A percentile compares a stretch with the other conserved stretches of the same genome.
These are phyloP conservation scores for Myanophis thanlyinensis DNA, from an alignment of 2,113 vertebrate species.

Conservation along the genomic window DNA sequence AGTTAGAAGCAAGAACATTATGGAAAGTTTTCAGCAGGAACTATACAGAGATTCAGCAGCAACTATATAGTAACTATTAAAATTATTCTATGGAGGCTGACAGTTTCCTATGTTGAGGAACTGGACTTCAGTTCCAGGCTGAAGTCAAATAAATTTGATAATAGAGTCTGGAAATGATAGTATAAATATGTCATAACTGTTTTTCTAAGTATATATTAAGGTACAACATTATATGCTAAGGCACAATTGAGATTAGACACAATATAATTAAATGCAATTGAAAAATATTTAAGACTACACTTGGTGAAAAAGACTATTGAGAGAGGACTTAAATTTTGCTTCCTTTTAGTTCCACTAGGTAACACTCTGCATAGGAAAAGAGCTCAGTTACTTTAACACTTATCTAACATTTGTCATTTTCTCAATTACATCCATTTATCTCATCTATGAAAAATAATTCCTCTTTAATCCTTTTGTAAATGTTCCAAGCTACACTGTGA, in stretches of 20 bases:
- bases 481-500: neutral
- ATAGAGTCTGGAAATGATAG: neutral
- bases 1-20: no score
- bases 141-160: neutral
- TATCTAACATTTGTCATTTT: constrained; percentile 8
- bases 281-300: neutral
- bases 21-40: no score
- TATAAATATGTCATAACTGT: neutral
- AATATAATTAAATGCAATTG: constrained; percentile 11
- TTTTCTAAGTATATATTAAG: neutral
- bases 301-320: neutral
- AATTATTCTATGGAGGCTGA: no score
- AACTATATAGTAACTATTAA: no score
- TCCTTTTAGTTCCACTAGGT: neutral
- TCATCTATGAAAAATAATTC: neutral
- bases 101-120: no score
- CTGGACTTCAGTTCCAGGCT: no score
- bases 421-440: constrained; percentile 15
- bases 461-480: neutral
- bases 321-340: neutral
- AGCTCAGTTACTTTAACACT: constrained; percentile 5
- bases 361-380: constrained; percentile 14
- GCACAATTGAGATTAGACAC: constrained; percentile 1
- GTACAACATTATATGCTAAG: neutral
- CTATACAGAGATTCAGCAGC: no score